phyloP scores from a whole-genome alignment of 1,140 invertebrate genomes.

The Trachymyrmex septentrionalis region DNA sequence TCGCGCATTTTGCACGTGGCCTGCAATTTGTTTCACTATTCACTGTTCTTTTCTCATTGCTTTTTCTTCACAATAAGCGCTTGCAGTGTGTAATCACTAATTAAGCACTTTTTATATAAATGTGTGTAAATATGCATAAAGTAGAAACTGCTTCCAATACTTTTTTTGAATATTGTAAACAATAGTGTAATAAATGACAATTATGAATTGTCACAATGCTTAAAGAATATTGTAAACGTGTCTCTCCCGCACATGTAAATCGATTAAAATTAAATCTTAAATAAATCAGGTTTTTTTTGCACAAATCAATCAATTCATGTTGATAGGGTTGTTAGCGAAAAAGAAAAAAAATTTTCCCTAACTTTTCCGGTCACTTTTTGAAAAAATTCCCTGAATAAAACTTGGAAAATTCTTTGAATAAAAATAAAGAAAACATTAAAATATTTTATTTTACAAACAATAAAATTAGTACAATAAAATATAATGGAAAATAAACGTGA shows the following conservation, averaged over 20 bases:
- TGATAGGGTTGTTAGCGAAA: background rate
- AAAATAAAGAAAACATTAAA: too few relatives aligned
- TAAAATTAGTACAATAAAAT: too few relatives aligned
- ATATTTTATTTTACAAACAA: too few relatives aligned
- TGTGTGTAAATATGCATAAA: constrained; percentile 24
- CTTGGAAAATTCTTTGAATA: too few relatives aligned
- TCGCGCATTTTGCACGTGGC: background rate
- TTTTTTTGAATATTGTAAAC: background rate
- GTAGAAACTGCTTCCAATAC: background rate
- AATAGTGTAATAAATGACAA: background rate
- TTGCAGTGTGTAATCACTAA: background rate
- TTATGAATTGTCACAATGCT: background rate
- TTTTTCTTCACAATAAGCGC: background rate
- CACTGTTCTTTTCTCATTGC: background rate
- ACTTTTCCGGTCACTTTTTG: too few relatives aligned
- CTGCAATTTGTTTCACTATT: constrained; percentile 25
- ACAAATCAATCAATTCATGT: background rate
- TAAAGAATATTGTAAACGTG: background rate
- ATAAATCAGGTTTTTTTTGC: background rate
- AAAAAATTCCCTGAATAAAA: too few relatives aligned
- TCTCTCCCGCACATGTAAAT: background rate
- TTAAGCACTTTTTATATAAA: constrained; percentile 14
- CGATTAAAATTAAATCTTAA: background rate
- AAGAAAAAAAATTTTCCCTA: too few relatives aligned
- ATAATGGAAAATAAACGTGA: too few relatives aligned